These are phyloP conservation scores for Chaetura pelagica DNA, from an alignment of 2,113 vertebrate genomes.

Conservation along the genomic window DNA sequence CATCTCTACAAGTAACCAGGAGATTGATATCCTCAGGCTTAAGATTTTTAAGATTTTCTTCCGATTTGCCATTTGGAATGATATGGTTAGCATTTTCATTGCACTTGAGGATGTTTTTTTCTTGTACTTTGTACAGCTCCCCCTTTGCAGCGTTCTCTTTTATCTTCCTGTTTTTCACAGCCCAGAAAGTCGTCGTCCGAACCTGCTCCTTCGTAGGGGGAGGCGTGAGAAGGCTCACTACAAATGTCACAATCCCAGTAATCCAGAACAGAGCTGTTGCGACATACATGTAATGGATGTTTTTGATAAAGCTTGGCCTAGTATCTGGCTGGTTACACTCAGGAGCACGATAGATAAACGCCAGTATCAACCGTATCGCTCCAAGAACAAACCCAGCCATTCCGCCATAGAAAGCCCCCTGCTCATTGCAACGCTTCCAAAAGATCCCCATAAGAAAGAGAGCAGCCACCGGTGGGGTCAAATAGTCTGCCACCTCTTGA, in stretches of 20 bases:
- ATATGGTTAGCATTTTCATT: constrained; percentile 78
- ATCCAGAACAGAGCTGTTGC: constrained; percentile 93
- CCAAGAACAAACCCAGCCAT: constrained; percentile 92
- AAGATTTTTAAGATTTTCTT: constrained; percentile 83
- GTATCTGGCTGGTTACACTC: constrained; percentile 90
- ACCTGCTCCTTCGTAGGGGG: constrained; percentile 88
- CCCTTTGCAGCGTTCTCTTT: constrained; percentile 58
- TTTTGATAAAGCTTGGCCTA: constrained; percentile 87
- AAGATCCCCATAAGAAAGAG: constrained; percentile 95
- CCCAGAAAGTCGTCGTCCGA: constrained; percentile 91
- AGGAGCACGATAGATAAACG: constrained; percentile 91
- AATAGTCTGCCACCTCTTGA: constrained; percentile 95
- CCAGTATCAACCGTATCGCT: constrained; percentile 83
- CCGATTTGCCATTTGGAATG: constrained; percentile 83
- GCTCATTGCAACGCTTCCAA: constrained; percentile 96
- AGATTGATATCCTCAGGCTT: constrained; percentile 86
- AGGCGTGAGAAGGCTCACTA: constrained; percentile 91
- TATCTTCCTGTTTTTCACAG: constrained; percentile 71
- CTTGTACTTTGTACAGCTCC: constrained; percentile 79
- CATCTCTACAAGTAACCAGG: constrained; percentile 81
- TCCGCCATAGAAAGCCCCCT: constrained; percentile 93
- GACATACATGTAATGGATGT: constrained; percentile 96
- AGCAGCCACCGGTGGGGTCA: constrained; percentile 94
- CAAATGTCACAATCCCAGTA: constrained; percentile 86
- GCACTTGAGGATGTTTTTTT: constrained; percentile 75